Evolutionary conservation across 2,888 invertebrate genomes (phyloP).

Genomic region (Drosophila suboccidentalis): DNA sequence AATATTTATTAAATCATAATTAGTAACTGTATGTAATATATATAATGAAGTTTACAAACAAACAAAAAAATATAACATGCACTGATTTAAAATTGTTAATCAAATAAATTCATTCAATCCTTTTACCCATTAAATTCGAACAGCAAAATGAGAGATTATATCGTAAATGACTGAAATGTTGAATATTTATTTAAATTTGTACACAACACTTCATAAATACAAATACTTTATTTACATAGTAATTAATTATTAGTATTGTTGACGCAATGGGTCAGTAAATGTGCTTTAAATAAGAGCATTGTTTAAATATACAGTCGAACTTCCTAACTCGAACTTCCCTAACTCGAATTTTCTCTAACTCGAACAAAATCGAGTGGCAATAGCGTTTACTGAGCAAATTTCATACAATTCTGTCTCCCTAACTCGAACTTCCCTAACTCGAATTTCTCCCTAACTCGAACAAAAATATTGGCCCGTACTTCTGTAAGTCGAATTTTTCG

Average conservation of each 20-base stretch:
- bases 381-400: no score
- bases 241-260: background rate
- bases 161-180: background rate
- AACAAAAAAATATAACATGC: background rate
- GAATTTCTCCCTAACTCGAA: no score
- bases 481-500: no score
- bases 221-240: slow-evolving; percentile 3
- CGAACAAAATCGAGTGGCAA: no score
- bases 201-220: background rate
- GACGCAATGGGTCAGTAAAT: background rate
- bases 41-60: background rate
- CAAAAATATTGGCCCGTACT: no score
- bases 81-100: background rate
- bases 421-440: no score
- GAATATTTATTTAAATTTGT: background rate
- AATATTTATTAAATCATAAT: background rate
- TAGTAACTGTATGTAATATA: background rate
- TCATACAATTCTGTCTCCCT: no score
- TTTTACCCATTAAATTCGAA: background rate
- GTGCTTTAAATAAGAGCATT: background rate
- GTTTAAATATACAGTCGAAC: slow-evolving; percentile 1
- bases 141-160: background rate
- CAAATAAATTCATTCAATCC: background rate
- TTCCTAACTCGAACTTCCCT: no score
- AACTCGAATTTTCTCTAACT: no score